Evolutionary conservation across 2,888 invertebrate species (phyloP), one percentile per base, ranked within the genome.

Genomic region (Sclerodermus sp.): DNA sequence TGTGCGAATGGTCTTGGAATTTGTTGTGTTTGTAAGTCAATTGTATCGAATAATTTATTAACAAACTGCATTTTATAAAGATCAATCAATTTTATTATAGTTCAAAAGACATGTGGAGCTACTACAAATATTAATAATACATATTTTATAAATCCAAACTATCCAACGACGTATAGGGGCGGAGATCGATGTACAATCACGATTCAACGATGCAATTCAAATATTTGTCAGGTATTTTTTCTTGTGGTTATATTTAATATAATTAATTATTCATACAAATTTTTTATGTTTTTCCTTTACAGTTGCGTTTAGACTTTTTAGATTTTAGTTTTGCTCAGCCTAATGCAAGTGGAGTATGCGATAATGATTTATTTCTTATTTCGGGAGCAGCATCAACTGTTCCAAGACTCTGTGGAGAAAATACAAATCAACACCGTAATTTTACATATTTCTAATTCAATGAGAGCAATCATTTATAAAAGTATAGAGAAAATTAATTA

Each of bases 91-190:
- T 49, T 53, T 78, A n/a, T n/a, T n/a, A 75, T 18, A 93, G 93
- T 89, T 70, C 84, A 87, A 63, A 83, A 85, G 63, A 81, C 86
- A 0, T 93, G 93, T 64, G 90, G 91, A 1, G 78, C 82, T 0
- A 83, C 85, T 0, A 87, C 89, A 0, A 83, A 83, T 42, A 83
- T 86, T 43, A 93, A 93, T 74, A 91, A 91, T 67, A 92, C 93
- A 0, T 92, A 93, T 72, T 93, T 93, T 76, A 85, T 85, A 10
- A 93, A 90, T 71, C 87, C 87, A 0, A 85, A 84, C 1, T 92
- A 88, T 78, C 92, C 92, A 0, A 82, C 83, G 0, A 83, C 88
- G 0, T 88, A 85, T 68, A 78, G 83, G 1, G 89, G 88, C 0
- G 88, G 88, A 0, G 82, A 83, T 42, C 82, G 85, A 1, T 93